Conservation (phyloP, 1,140 invertebrate genomes). For the Drosophila aff. region DNA sequence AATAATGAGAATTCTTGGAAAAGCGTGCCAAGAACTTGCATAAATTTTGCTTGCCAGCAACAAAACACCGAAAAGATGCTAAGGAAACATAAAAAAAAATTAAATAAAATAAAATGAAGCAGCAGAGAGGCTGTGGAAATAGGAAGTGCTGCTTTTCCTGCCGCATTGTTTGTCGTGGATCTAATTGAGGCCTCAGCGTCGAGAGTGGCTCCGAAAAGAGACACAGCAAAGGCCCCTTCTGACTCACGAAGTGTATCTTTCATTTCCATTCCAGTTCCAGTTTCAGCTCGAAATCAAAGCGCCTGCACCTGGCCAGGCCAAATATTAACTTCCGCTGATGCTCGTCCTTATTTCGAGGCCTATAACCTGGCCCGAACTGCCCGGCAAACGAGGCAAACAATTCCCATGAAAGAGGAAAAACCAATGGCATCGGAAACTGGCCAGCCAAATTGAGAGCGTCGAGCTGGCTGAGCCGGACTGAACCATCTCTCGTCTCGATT, state of each 20-base stretch:
- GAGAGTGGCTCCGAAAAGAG: conserved; percentile 21
- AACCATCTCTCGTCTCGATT: conserved; percentile 30
- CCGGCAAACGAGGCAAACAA: conserved; percentile 23
- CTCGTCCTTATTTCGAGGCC: conserved; percentile 11
- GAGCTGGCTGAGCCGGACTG: conserved; percentile 13
- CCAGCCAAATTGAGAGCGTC: conserved; percentile 68
- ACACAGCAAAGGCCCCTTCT: conserved; percentile 20
- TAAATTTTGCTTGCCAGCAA: conserved; percentile 42
- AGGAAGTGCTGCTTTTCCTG: conserved; percentile 14
- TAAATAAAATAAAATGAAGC: conserved; percentile 24
- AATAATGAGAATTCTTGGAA: conserved; percentile 67
- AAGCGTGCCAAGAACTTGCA: conserved; percentile 64
- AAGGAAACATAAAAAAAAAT: background rate
- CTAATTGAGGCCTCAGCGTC: conserved; percentile 40
- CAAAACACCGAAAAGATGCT: conserved; percentile 35
- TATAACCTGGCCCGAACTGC: conserved; percentile 16
- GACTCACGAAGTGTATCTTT: conserved; percentile 32
- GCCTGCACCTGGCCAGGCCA: conserved; percentile 38
- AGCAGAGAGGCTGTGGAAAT: background rate
- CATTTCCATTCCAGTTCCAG: conserved; percentile 38
- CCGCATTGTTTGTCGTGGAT: conserved; percentile 21
- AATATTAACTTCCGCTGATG: conserved; percentile 60
- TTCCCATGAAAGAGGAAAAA: conserved; percentile 22
- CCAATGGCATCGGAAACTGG: conserved; percentile 58
- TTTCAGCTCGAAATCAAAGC: conserved; percentile 34